phyloP scores from a whole-genome alignment of 2,113 vertebrate species.

The Pyxicephalus adspersus region DNA sequence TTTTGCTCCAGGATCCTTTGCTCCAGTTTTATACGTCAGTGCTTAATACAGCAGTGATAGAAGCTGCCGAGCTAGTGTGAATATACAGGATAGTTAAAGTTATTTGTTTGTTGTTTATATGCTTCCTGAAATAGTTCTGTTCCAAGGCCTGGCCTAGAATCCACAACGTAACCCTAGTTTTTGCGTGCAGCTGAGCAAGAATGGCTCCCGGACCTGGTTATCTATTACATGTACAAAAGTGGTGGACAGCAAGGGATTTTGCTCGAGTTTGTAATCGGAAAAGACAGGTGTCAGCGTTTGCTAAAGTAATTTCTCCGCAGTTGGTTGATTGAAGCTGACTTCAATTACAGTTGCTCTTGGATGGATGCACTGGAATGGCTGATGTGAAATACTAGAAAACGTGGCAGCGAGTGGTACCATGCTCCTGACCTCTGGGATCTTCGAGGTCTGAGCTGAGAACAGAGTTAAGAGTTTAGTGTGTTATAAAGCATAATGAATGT shows the following conservation, averaged over 20 bases:
- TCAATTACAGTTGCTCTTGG: constrained; percentile 55
- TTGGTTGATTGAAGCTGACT: constrained; percentile 59
- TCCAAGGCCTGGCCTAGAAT: too few species aligned
- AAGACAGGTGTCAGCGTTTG: constrained; percentile 55
- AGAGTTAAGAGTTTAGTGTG: constrained; percentile 39
- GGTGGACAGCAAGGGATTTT: constrained; percentile 53
- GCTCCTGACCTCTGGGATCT: constrained; percentile 30
- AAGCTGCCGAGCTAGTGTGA: too few species aligned
- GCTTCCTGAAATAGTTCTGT: too few species aligned
- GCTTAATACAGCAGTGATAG: too few species aligned
- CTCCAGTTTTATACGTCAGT: too few species aligned
- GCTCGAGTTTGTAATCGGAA: constrained; percentile 57
- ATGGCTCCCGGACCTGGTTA: constrained; percentile 36
- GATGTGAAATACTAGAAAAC: constrained; percentile 46
- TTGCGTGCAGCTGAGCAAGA: neutral
- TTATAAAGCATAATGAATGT: constrained; percentile 39
- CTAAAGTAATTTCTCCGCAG: constrained; percentile 52
- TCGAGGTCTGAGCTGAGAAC: constrained; percentile 13
- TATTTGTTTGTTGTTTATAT: too few species aligned
- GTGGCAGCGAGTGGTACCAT: constrained; percentile 36
- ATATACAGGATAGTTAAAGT: too few species aligned
- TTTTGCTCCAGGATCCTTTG: too few species aligned
- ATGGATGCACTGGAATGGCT: constrained; percentile 49
- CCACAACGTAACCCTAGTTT: neutral
- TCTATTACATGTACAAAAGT: constrained; percentile 49